Base-by-base conservation (phyloP, 2,888 invertebrate species). In the Phaedon cochleariae region DNA sequence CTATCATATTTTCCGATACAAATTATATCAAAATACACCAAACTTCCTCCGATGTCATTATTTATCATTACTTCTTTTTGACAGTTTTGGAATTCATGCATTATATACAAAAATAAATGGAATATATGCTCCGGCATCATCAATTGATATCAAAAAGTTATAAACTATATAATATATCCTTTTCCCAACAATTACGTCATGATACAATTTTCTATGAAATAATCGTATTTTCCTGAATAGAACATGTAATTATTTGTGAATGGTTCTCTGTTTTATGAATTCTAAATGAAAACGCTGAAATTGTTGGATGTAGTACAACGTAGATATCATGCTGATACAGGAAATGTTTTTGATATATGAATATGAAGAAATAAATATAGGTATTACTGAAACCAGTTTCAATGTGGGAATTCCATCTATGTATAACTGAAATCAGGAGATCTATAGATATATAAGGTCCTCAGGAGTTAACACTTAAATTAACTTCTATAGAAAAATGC, bases 81-180 rank as follows among this genome's bases (percentile, higher is more conserved):
- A 62, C 68, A 60, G 64, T 55, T 61, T 49, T 31, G 17, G 55
- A 64, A 55, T 54, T 67, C 64, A 67, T 67, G 55, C 62, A 68
- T 68, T 68, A 64, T 64, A 58, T 55, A 51, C 41, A 55, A 41
- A 45, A 53, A 22, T 37, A 34, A 31, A 46, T 46, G 17, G 53
- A 54, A 58, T 52, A 45, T 57, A 26, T 57, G 54, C 55, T 54
- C 53, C 61, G 54, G 20, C 58, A 58, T 62, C 60, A 52, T 58
- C 67, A 22, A 55, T 59, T 57, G 49, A 64, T 52, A 57, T 64
- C 55, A 51, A 64, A 55, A 64, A 60, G 59, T 64, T 60, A 64
- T 45, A 37, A 60, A 60, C 55, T 49, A 59, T 26, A n/a, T n/a
- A 10, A 15, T 41, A 22, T 34, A 6, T n/a, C 34, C 46, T 51